These are phyloP conservation scores for Spodoptera litura DNA, from an alignment of 1,140 invertebrate genomes.

Conservation along the genomic window DNA sequence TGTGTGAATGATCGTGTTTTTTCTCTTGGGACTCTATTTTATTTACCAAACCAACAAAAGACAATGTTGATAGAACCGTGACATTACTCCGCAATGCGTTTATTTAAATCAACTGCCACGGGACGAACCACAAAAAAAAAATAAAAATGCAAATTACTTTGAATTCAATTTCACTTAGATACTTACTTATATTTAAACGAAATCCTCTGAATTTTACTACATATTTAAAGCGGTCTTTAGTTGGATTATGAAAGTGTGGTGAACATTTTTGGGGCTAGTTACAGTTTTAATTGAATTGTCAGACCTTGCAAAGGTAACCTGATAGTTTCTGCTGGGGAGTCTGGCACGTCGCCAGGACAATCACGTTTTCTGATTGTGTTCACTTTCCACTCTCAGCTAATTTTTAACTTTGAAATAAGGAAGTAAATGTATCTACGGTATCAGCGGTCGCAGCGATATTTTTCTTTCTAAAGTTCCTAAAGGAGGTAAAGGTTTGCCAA, in stretches of 20 bases:
- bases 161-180: slow-evolving; percentile 29
- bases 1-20: too few species aligned
- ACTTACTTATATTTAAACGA: slow-evolving; percentile 23
- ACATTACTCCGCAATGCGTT: slow-evolving; percentile 21
- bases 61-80: slow-evolving; percentile 16
- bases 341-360: slow-evolving; percentile 52
- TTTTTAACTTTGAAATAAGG: slow-evolving; percentile 25
- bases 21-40: not conserved
- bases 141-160: slow-evolving; percentile 29
- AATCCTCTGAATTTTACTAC: not conserved
- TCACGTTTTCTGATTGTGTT: slow-evolving; percentile 52
- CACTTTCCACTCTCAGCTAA: slow-evolving; percentile 46
- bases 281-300: slow-evolving; percentile 40
- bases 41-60: slow-evolving; percentile 2
- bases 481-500: not conserved
- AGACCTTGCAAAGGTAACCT: slow-evolving; percentile 31
- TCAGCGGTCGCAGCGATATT: not conserved
- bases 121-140: slow-evolving; percentile 17
- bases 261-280: slow-evolving; percentile 4
- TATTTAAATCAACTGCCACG: slow-evolving; percentile 28
- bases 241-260: slow-evolving; percentile 16
- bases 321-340: slow-evolving; percentile 12
- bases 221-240: not conserved
- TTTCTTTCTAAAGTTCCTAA: not conserved
- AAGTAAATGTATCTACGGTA: not conserved